Evolutionary conservation across 2,113 vertebrate species (phyloP).

Genomic region (Gobiocypris rarus): DNA sequence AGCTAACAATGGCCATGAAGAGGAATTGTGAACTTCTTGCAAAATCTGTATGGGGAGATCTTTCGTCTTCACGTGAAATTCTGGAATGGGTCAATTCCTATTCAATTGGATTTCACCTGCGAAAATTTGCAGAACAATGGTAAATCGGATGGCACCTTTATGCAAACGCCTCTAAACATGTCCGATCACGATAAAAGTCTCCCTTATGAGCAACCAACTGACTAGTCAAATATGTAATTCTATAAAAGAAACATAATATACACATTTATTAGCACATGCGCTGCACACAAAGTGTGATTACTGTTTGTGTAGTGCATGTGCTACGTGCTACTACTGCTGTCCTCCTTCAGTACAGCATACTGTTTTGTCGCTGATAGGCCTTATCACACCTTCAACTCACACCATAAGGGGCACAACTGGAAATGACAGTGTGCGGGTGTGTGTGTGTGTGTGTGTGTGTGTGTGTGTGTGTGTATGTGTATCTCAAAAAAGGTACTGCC

Average conservation of each 20-base stretch:
- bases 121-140: not conserved
- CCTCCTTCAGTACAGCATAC: slow-evolving; percentile 1
- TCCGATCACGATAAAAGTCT: not conserved
- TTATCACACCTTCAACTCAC: slow-evolving; percentile 51
- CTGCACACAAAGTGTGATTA: not conserved
- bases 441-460: not conserved
- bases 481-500: not conserved
- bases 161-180: not conserved
- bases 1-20: too few species aligned
- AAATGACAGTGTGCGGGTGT: slow-evolving; percentile 20
- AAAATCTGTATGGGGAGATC: not conserved
- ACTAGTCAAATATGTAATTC: too few species aligned
- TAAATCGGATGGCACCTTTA: not conserved
- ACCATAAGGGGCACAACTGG: slow-evolving; percentile 29
- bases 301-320: not conserved
- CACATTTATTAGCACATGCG: too few species aligned
- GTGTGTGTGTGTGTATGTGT: not conserved
- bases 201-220: too few species aligned
- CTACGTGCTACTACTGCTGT: slow-evolving; percentile 30
- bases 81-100: not conserved
- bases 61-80: not conserved
- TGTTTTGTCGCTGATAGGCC: slow-evolving; percentile 50
- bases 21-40: not conserved
- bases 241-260: too few species aligned
- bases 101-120: not conserved